Evolutionary conservation across 2,797 vertebrate genomes (phyloP).

Genomic region (Coccyzus lansbergi): DNA sequence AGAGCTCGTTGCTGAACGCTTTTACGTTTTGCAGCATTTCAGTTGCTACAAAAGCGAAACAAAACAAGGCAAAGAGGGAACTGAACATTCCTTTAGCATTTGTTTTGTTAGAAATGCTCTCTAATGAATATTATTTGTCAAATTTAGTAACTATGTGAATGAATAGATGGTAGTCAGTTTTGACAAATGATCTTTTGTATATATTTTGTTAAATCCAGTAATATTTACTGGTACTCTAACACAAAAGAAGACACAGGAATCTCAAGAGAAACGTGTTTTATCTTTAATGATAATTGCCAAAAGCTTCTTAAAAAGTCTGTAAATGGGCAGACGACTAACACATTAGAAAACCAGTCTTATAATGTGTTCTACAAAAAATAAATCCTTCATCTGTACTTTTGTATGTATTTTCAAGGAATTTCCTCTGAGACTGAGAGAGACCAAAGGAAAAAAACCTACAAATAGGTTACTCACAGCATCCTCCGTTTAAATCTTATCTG

Average conservation of each 20-base stretch:
- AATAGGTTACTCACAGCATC: neutral
- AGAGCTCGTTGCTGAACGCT: neutral
- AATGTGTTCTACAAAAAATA: neutral
- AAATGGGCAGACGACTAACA: neutral
- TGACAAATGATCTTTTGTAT: neutral
- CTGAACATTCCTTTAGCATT: neutral
- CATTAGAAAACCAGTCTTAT: neutral
- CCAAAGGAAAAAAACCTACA: neutral
- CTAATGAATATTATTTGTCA: neutral
- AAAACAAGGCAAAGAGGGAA: neutral
- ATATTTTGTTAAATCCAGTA: neutral
- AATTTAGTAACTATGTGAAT: neutral
- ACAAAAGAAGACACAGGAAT: neutral
- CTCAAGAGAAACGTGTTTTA: neutral
- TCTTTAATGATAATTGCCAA: neutral
- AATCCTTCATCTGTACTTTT: neutral
- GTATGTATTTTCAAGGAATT: neutral
- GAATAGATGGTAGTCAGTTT: neutral
- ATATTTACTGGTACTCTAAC: neutral
- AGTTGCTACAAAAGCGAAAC: neutral
- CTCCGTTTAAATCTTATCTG: neutral
- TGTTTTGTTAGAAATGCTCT: neutral
- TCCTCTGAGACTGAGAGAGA: neutral
- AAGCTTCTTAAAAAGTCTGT: neutral
- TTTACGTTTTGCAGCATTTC: neutral